Conservation (phyloP, 2,888 invertebrate species). For the Lasioglossum leucozonium region DNA sequence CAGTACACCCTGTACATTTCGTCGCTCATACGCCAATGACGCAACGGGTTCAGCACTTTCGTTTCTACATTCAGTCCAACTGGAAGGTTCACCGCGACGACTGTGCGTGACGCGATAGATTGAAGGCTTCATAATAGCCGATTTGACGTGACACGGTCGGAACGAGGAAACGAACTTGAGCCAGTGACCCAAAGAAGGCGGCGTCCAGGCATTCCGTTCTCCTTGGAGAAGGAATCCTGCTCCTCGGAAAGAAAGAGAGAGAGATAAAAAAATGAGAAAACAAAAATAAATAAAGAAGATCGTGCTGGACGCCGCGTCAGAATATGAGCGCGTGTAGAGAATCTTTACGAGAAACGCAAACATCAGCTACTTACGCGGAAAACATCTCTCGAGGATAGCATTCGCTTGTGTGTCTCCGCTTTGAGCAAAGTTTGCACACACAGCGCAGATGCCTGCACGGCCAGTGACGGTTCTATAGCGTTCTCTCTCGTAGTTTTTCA, state of each 20-base stretch:
- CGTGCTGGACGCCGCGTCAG: background rate
- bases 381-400: constrained; percentile 70
- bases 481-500: constrained; percentile 1
- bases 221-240: background rate
- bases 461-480: background rate
- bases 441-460: constrained; percentile 24
- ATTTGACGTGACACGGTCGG: constrained; percentile 6
- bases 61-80: background rate
- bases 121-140: background rate
- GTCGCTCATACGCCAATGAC: no score
- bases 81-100: background rate
- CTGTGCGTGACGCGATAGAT: background rate
- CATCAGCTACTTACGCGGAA: constrained; percentile 77
- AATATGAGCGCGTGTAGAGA: constrained; percentile 24
- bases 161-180: constrained; percentile 13
- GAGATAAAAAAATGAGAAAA: background rate
- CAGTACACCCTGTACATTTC: no score
- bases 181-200: constrained; percentile 31
- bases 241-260: background rate
- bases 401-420: constrained; percentile 57
- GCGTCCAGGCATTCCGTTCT: background rate
- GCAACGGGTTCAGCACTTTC: background rate
- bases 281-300: no score
- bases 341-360: constrained; percentile 59
- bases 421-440: constrained; percentile 68